These are phyloP conservation scores for Chelmon rostratus DNA, from an alignment of 2,797 vertebrate genomes.

Conservation along the genomic window DNA sequence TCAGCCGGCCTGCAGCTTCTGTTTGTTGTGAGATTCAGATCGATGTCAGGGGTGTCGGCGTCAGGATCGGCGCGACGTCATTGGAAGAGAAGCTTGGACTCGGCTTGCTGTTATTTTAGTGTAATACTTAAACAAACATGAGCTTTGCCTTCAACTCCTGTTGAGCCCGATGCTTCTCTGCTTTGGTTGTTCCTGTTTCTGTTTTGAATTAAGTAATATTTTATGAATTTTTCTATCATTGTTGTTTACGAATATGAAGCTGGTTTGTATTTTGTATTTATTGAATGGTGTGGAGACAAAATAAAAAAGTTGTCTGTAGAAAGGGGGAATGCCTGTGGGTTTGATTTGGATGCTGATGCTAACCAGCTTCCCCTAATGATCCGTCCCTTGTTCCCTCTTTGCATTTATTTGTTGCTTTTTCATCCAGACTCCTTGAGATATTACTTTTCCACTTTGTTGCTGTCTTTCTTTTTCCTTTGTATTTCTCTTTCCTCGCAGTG, in stretches of 20 bases:
- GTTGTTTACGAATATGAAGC: slow-evolving; percentile 78
- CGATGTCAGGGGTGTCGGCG: neutral
- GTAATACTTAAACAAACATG: neutral
- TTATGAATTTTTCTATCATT: slow-evolving; percentile 60
- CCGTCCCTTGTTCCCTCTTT: slow-evolving; percentile 9
- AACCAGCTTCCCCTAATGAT: slow-evolving; percentile 24
- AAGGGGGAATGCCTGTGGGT: slow-evolving; percentile 33
- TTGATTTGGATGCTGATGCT: slow-evolving; percentile 32
- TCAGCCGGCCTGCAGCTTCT: slow-evolving; percentile 17
- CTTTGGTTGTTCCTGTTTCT: slow-evolving; percentile 56
- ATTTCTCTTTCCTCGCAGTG: slow-evolving; percentile 9
- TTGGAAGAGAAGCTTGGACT: slow-evolving; percentile 2
- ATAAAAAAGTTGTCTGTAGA: slow-evolving; percentile 67
- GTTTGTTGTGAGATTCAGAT: slow-evolving; percentile 13
- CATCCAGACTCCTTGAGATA: slow-evolving; percentile 8
- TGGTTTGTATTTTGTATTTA: slow-evolving; percentile 88
- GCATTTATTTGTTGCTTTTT: slow-evolving; percentile 31
- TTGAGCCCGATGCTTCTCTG: slow-evolving; percentile 48
- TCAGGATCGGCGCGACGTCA: neutral
- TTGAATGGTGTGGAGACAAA: slow-evolving; percentile 82
- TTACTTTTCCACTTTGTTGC: slow-evolving; percentile 15
- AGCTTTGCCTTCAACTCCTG: slow-evolving; percentile 24
- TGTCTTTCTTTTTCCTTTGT: neutral
- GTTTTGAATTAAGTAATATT: slow-evolving; percentile 71
- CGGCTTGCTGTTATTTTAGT: neutral